Evolutionary conservation across 2,888 invertebrate species (phyloP).

Genomic region (Laothoe populi): DNA sequence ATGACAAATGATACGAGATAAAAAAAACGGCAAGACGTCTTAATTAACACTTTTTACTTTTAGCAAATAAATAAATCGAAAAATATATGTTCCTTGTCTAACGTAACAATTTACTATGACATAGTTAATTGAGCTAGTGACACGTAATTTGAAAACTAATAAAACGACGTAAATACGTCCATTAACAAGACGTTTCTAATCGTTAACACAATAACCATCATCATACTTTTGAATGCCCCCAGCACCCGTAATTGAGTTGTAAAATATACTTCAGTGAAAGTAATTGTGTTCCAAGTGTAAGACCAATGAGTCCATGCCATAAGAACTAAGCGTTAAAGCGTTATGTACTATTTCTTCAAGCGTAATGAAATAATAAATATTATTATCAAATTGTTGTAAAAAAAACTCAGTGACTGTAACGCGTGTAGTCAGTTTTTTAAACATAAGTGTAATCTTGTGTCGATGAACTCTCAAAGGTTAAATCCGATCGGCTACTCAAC

Average conservation of each 20-base stretch:
- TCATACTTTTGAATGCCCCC: neutral
- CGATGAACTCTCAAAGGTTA: conserved; percentile 57
- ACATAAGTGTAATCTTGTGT: conserved; percentile 50
- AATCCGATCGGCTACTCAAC: conserved; percentile 33
- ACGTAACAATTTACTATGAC: neutral
- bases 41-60: no score
- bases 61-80: no score
- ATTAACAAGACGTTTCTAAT: conserved; percentile 3
- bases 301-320: neutral
- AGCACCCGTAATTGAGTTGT: conserved; percentile 1
- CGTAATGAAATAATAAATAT: conserved; percentile 44
- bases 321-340: neutral
- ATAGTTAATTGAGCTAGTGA: neutral
- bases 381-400: conserved; percentile 59
- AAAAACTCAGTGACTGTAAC: conserved; percentile 52
- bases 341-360: neutral
- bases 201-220: conserved; percentile 16
- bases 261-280: conserved; percentile 5
- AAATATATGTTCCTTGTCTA: no score
- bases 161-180: neutral
- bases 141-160: conserved; percentile 3
- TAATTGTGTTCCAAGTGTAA: neutral
- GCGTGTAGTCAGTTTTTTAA: conserved; percentile 45
- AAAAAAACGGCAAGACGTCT: neutral
- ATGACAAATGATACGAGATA: no score